A percentile compares a stretch with the other conserved stretches of the same genome.
Evolutionary conservation across 2,113 vertebrate genomes (phyloP).

Genomic region (Meriones unguiculatus): DNA sequence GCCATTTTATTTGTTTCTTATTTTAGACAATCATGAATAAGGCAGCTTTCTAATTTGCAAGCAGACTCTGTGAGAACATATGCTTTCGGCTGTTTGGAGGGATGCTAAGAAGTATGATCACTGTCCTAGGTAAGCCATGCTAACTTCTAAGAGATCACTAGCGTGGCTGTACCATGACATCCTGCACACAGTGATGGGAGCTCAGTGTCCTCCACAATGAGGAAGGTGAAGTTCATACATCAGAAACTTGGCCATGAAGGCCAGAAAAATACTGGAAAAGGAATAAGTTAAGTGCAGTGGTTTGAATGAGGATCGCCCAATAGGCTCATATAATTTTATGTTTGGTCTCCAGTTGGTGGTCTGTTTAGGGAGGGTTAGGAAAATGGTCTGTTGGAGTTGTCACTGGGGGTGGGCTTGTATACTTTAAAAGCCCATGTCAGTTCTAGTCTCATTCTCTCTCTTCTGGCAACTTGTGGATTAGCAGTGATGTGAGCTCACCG

Average conservation of each 20-base stretch:
- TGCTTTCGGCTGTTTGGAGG: background rate
- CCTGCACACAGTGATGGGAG: background rate
- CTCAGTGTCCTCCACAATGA: background rate
- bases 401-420: background rate
- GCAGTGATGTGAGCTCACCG: background rate
- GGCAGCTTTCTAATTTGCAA: background rate
- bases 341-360: background rate
- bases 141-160: background rate
- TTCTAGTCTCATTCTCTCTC: background rate
- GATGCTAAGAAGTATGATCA: background rate
- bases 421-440: background rate
- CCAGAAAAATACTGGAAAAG: background rate
- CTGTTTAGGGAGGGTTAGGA: background rate
- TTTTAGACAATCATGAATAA: background rate
- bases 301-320: background rate
- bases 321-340: background rate
- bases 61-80: background rate
- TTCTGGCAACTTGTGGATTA: background rate
- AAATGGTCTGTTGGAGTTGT: background rate
- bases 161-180: background rate
- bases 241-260: background rate
- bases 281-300: background rate
- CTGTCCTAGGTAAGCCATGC: background rate
- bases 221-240: background rate
- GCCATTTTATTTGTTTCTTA: too few species aligned